Conservation (phyloP, 1,140 invertebrate species). For the Galleria mellonella region DNA sequence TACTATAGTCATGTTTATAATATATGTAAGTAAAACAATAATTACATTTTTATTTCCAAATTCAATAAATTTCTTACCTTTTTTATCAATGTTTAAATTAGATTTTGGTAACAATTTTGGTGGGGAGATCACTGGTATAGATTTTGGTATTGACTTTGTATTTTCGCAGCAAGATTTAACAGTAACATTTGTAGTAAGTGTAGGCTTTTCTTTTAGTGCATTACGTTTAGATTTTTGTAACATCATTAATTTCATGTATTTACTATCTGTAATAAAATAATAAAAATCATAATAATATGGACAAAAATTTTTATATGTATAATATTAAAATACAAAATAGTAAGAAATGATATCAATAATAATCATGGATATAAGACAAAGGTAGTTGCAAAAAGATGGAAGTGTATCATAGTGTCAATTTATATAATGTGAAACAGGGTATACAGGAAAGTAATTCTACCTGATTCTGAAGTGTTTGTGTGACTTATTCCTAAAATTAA, state of each 20-base stretch:
- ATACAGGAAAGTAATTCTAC: too few species aligned
- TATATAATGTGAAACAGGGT: too few species aligned
- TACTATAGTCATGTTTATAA: too few species aligned
- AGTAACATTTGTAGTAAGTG: constrained; percentile 13
- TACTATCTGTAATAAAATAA: constrained; percentile 31
- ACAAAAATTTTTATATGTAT: too few species aligned
- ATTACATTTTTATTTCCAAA: not conserved
- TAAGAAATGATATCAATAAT: too few species aligned
- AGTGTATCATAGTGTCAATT: too few species aligned
- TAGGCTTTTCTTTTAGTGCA: constrained; percentile 17
- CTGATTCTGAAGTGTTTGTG: too few species aligned
- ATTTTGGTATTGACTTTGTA: constrained; percentile 11
- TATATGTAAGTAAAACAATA: too few species aligned
- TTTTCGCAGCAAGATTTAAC: constrained; percentile 11
- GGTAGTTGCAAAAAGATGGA: too few species aligned
- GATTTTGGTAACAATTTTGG: constrained; percentile 48
- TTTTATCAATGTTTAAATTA: constrained; percentile 38
- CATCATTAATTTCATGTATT: constrained; percentile 44
- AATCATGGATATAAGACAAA: too few species aligned
- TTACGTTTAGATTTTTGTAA: constrained; percentile 45
- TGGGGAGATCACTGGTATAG: constrained; percentile 19
- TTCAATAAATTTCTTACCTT: constrained; percentile 27
- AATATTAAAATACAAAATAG: too few species aligned
- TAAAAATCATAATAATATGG: not conserved
- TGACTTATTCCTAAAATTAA: too few species aligned